Evolutionary conservation across 2,113 vertebrate species (phyloP).

Genomic region (Bagarius yarrelli): DNA sequence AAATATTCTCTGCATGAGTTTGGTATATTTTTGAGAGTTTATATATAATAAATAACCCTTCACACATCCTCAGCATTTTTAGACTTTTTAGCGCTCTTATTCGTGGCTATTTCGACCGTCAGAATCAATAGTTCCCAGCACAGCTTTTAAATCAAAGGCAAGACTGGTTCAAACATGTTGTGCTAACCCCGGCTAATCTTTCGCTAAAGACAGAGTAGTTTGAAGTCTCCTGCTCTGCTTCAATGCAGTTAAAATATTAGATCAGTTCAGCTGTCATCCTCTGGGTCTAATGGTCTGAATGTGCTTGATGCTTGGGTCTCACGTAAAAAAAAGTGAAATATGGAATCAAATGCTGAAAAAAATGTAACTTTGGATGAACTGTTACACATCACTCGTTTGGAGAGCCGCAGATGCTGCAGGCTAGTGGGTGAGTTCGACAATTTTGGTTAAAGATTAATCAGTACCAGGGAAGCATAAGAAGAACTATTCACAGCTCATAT

Average conservation of each 20-base stretch:
- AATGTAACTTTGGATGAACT: constrained; percentile 9
- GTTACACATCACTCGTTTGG: background rate
- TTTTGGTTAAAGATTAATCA: background rate
- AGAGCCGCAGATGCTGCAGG: background rate
- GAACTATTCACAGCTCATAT: background rate
- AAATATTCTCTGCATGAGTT: background rate
- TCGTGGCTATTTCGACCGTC: constrained; percentile 57
- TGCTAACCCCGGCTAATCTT: constrained; percentile 62
- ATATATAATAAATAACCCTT: background rate
- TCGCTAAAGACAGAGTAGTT: constrained; percentile 53
- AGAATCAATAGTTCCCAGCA: constrained; percentile 48
- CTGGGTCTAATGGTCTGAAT: constrained; percentile 15
- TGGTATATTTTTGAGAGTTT: background rate
- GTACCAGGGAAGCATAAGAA: constrained; percentile 6
- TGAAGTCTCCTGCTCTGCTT: constrained; percentile 55
- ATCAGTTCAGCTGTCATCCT: constrained; percentile 47
- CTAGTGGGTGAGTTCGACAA: background rate
- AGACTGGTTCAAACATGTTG: constrained; percentile 52
- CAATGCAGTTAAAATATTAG: constrained; percentile 55
- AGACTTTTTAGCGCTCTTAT: background rate
- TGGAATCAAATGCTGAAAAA: constrained; percentile 39
- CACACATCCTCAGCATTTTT: constrained; percentile 9
- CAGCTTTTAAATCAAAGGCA: constrained; percentile 60
- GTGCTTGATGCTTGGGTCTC: constrained; percentile 41
- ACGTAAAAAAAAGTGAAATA: constrained; percentile 22